Base-by-base conservation (phyloP, 2,888 invertebrate species). In the Xylota segnis region DNA sequence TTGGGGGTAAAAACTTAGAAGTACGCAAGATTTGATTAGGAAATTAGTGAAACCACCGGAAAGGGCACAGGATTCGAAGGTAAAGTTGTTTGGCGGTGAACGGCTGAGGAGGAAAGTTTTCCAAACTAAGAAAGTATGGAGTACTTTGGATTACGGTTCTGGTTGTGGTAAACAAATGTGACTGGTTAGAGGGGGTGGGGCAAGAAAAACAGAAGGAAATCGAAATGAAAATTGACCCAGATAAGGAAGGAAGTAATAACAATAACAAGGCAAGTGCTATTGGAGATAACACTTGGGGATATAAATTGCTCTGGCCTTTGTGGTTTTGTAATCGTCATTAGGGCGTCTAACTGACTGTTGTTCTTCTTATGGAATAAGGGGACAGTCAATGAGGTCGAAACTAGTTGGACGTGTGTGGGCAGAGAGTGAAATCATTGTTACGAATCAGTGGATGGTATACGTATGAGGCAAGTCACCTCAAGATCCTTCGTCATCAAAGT, bases 1-100 rank as follows among this genome's bases (percentile, higher is more conserved):
- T 63, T 56, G 5, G 37, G 6, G 65, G n/a, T n/a, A 12, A n/a
- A 43, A 16, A 43, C 52, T 59, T 79, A 5, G 16, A 29, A 18
- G 70, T 61, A 70, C 27, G 32, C 29, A 63, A 68, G 61, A 78
- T 78, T 83, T 78, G 78, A 78, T 78, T 78, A 68, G 58, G 78
- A 74, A 83, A 83, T 83, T 68, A 78, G 68, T 58, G 29, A 43
- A 66, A 63, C 12, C 56, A 18, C 37, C 18, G 12, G 14, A 0
- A 4, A 2, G 23, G 37, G 5, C 5, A 29, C 7, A 32, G 23
- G n/a, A 12, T 7, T 1, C 4, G 14, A 6, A 65, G 65, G 52
- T 43, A 40, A 29, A 68, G 7, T 43, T 29, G 5, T 14, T 7
- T 18, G 9, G 9, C 23, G 3, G 18, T n/a, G 5, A n/a, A 2